Evolutionary conservation across 1,140 invertebrate species (phyloP).

Genomic region (Cyrtorhinus lividipennis): DNA sequence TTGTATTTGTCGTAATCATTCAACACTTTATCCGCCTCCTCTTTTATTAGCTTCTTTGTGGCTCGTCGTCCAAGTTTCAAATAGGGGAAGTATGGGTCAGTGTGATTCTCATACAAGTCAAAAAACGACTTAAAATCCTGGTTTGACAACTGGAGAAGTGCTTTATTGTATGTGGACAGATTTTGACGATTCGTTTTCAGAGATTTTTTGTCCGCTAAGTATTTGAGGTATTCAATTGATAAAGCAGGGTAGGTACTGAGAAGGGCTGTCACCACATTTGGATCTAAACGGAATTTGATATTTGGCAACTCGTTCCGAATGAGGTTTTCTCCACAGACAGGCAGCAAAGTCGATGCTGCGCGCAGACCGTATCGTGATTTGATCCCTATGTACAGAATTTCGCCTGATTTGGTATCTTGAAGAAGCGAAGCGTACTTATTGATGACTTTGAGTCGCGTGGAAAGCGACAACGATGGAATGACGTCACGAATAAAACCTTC

Average conservation of each 20-base stretch:
- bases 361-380: slow-evolving; percentile 10
- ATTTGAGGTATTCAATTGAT: slow-evolving; percentile 1
- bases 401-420: slow-evolving; percentile 8
- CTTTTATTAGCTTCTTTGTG: slow-evolving; percentile 5
- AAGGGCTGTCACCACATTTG: not conserved
- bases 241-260: slow-evolving; percentile 6
- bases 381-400: not conserved
- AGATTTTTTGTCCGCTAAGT: not conserved
- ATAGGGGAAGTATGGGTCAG: not conserved
- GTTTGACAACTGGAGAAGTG: not conserved
- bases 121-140: not conserved
- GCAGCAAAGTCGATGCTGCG: slow-evolving; percentile 5
- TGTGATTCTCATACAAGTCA: not conserved
- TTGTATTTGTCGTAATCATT: not conserved
- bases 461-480: slow-evolving; percentile 1
- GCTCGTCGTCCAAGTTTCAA: slow-evolving; percentile 9
- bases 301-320: not conserved
- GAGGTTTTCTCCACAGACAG: slow-evolving; percentile 8
- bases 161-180: not conserved
- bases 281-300: not conserved
- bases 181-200: not conserved
- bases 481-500: not conserved
- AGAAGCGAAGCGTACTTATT: slow-evolving; percentile 13
- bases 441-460: slow-evolving; percentile 7
- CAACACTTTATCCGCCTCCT: not conserved